A percentile compares a stretch with the other conserved stretches of the same genome.
Conservation (phyloP, 2,888 invertebrate genomes). For the Pseudococcus viburni region DNA sequence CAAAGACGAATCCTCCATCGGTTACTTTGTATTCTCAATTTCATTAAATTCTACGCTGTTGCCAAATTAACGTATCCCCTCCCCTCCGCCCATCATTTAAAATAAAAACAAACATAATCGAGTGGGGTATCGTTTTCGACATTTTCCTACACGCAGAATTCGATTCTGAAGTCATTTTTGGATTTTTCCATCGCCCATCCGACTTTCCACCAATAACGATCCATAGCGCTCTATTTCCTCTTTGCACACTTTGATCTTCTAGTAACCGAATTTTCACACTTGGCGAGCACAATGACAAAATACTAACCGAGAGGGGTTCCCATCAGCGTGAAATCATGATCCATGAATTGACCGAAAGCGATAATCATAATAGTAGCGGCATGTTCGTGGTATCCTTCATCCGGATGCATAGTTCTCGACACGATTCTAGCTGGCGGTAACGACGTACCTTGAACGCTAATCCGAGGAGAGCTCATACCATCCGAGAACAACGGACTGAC, state of each 20-base stretch:
- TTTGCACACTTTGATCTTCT: neutral
- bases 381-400: conserved; percentile 93
- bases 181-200: neutral
- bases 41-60: neutral
- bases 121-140: neutral
- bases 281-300: neutral
- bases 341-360: conserved; percentile 96
- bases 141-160: neutral
- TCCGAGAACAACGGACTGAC: conserved; percentile 88
- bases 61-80: neutral
- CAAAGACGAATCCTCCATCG: neutral
- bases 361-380: conserved; percentile 94
- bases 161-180: neutral
- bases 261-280: neutral
- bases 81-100: neutral
- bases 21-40: neutral
- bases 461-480: conserved; percentile 87
- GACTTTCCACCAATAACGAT: neutral
- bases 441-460: conserved; percentile 83
- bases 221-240: neutral
- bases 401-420: conserved; percentile 92
- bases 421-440: conserved; percentile 88
- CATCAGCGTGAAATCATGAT: conserved; percentile 92
- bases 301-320: conserved; percentile 86
- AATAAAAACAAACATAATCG: neutral